A percentile compares a stretch with the other conserved stretches of the same genome.
Evolutionary conservation across 2,797 vertebrate genomes (phyloP).

Genomic region (Amblyraja radiata): DNA sequence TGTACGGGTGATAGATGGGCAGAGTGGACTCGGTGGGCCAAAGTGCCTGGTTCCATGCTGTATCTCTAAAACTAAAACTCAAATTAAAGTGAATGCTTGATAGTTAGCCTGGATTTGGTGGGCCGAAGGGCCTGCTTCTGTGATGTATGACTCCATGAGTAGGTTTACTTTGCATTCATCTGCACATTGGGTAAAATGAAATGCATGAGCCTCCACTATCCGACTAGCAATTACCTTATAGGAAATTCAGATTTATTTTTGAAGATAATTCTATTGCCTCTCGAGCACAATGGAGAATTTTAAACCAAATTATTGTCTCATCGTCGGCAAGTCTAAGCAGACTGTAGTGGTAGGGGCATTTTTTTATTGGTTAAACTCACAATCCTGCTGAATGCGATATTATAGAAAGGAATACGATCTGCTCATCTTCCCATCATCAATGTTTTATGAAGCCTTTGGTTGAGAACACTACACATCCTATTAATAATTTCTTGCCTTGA

Average conservation of each 20-base stretch:
- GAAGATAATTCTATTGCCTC: background rate
- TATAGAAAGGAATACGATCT: background rate
- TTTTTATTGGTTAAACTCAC: background rate
- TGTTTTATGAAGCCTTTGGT: background rate
- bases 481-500: constrained; percentile 6
- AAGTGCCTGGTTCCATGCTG: no score
- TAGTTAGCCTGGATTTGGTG: no score
- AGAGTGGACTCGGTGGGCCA: no score
- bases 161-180: background rate
- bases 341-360: background rate
- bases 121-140: no score
- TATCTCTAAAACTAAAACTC: no score
- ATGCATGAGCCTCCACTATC: background rate
- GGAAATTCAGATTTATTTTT: background rate
- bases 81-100: no score
- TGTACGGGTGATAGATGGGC: no score
- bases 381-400: background rate
- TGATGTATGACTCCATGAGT: no score
- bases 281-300: background rate
- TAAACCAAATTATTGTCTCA: background rate
- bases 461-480: background rate
- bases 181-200: background rate
- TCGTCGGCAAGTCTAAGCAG: background rate
- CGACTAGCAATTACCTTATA: background rate
- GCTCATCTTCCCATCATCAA: background rate